A percentile compares a stretch with the other conserved stretches of the same genome.
Conservation (phyloP, 2,113 vertebrate species). For the Gallinago jamesoni region DNA sequence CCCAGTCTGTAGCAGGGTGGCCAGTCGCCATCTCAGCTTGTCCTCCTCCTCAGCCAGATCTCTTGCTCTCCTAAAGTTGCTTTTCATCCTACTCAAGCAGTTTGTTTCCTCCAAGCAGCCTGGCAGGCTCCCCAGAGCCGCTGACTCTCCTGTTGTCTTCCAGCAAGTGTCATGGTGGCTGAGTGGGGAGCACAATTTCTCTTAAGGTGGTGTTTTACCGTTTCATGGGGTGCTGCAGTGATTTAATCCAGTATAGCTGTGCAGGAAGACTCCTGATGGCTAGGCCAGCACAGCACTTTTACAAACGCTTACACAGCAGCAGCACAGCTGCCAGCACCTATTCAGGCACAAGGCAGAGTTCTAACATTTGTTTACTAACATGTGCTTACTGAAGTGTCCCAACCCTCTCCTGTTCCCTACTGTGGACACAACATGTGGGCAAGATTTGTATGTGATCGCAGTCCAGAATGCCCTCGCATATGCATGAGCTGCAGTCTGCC, state of each 20-base stretch:
- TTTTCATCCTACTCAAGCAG: background rate
- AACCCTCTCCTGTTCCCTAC: background rate
- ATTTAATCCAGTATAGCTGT: background rate
- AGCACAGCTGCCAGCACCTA: background rate
- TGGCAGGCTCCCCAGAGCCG: background rate
- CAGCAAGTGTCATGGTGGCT: fast-evolving
- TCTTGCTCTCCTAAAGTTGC: background rate
- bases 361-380: background rate
- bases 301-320: background rate
- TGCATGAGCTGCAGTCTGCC: background rate
- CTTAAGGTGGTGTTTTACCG: no score
- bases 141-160: background rate
- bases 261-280: background rate
- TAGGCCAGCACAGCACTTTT: background rate
- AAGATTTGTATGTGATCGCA: no score
- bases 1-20: background rate
- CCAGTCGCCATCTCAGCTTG: background rate
- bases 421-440: background rate
- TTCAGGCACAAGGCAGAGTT: background rate
- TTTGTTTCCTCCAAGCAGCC: background rate
- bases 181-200: background rate
- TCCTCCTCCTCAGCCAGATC: background rate
- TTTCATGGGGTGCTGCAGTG: background rate
- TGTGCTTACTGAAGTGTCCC: background rate
- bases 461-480: background rate